These are phyloP conservation scores for Falco peregrinus DNA, from an alignment of 2,797 vertebrate genomes.

Conservation along the genomic window DNA sequence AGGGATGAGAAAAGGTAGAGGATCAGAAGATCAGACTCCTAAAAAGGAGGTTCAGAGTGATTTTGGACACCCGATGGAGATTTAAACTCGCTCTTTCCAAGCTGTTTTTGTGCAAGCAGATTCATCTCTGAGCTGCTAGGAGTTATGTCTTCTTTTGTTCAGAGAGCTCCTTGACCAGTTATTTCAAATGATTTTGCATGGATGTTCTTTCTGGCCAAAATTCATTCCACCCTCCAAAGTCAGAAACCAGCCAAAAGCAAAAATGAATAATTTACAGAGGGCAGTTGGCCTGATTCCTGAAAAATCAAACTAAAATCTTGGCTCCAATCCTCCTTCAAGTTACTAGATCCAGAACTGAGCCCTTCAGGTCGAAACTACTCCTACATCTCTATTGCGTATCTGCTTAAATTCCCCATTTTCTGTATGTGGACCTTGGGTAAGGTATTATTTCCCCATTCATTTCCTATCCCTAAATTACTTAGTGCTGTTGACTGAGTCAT, in stretches of 20 bases:
- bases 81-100: background rate
- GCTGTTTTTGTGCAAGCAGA: constrained; percentile 2
- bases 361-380: background rate
- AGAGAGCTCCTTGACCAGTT: constrained; percentile 1
- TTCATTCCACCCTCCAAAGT: background rate
- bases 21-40: constrained; percentile 18
- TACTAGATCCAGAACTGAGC: background rate
- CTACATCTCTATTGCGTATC: background rate
- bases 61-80: background rate
- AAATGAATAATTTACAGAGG: constrained; percentile 35
- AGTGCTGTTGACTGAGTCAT: background rate
- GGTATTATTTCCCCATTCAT: background rate
- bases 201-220: constrained; percentile 1
- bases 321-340: background rate
- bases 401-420: background rate
- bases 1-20: constrained; percentile 2
- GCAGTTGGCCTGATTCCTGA: background rate
- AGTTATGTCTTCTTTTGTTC: constrained; percentile 1
- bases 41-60: background rate
- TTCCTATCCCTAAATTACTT: background rate
- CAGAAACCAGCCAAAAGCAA: constrained; percentile 24
- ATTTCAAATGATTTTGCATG: constrained; percentile 17
- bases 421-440: background rate
- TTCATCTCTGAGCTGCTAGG: background rate
- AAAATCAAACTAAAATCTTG: constrained; percentile 25